Evolutionary conservation across 1,140 invertebrate species (phyloP).

Genomic region (Atopsyche davidsoni): DNA sequence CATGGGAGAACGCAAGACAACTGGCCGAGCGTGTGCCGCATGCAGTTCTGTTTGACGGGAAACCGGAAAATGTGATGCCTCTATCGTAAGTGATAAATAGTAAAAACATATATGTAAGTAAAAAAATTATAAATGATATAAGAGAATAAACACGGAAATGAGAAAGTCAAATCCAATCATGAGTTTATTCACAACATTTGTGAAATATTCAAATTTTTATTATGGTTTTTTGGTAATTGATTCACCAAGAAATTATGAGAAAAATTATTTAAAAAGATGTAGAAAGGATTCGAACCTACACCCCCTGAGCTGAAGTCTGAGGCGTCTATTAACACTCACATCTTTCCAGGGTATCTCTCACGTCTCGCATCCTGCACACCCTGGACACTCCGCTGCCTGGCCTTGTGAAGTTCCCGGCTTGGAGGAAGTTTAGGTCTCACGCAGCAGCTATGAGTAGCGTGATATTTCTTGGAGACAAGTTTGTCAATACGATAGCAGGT

Average conservation of each 20-base stretch:
- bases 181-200: too few relatives aligned
- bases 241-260: too few relatives aligned
- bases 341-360: constrained; percentile 36
- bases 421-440: constrained; percentile 37
- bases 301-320: too few relatives aligned
- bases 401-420: constrained; percentile 31
- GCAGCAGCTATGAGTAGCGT: constrained; percentile 31
- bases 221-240: too few relatives aligned
- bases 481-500: constrained; percentile 36
- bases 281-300: too few relatives aligned
- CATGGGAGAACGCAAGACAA: constrained; percentile 10
- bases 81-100: too few relatives aligned
- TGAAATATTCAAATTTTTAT: too few relatives aligned
- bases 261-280: too few relatives aligned
- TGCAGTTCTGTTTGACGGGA: constrained; percentile 5
- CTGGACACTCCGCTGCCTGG: constrained; percentile 37
- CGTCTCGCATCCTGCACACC: constrained; percentile 35
- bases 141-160: too few relatives aligned
- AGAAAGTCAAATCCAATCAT: too few relatives aligned
- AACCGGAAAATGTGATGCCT: constrained; percentile 4
- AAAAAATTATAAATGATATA: constrained; percentile 4
- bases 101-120: neutral
- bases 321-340: too few relatives aligned
- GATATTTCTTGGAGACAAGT: constrained; percentile 33
- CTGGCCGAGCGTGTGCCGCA: constrained; percentile 13